Conservation (phyloP, 2,113 vertebrate genomes). For the Microtus pennsylvanicus region DNA sequence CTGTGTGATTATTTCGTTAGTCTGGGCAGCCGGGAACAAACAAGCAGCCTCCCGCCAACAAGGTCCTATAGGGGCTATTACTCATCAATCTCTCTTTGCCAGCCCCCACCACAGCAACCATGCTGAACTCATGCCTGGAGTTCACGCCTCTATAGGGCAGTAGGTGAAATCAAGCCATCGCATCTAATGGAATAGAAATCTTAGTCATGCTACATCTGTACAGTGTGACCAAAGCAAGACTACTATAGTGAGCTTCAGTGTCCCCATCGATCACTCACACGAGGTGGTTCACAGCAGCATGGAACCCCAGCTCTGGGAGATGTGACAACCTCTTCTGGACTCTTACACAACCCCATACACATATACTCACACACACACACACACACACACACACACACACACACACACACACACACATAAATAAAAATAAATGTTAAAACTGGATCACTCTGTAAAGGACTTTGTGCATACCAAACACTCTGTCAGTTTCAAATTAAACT, state of each 20-base stretch:
- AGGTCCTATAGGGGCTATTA: not conserved
- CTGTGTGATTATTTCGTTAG: no score
- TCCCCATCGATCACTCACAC: not conserved
- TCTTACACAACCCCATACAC: not conserved
- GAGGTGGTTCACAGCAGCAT: not conserved
- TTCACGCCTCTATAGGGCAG: accelerated
- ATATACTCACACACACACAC: not conserved
- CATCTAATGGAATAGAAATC: not conserved
- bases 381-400: not conserved
- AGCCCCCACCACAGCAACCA: not conserved
- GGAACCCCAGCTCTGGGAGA: not conserved
- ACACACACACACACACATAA: no score
- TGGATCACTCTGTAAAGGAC: not conserved
- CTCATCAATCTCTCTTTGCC: not conserved
- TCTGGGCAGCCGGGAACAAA: no score
- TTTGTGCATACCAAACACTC: not conserved
- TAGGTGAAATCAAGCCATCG: not conserved
- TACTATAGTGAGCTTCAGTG: not conserved
- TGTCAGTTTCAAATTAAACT: not conserved
- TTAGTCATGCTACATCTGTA: not conserved
- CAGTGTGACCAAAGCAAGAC: no score
- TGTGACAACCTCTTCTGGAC: not conserved
- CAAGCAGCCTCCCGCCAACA: no score
- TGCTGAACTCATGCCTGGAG: not conserved
- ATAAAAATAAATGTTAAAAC: not conserved